Base-by-base conservation (phyloP, 2,113 vertebrate genomes). In the Halichoeres trimaculatus region DNA sequence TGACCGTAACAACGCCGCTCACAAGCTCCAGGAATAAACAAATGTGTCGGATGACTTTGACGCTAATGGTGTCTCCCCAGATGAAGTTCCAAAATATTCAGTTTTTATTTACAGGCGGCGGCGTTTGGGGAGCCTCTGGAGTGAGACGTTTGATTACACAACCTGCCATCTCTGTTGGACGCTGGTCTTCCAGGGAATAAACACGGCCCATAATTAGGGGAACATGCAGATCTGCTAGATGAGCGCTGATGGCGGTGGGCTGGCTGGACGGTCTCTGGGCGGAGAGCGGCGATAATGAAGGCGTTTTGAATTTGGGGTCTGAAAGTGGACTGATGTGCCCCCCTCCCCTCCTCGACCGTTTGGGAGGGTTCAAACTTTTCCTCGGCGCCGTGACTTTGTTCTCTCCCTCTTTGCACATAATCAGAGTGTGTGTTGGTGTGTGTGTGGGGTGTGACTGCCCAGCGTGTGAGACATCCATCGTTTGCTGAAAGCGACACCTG, bases 71-170 rank as follows among this genome's bases (percentile, higher is more conserved):
- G 79, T 74, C 79, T 84, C 85, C 80, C 83, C 63, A 63, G 87
- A 88, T 76, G 81, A 79, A 80, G 64, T 78, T 77, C 63, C 66
- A 61, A 88, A 88, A 80, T 84, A 83, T 84, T 84, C 53, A 36
- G 59, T 74, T 84, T 82, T 81, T 71, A 76, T 79, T 89, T 88
- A 67, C 80, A 81, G 78, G 38, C 85, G 58, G 78, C 76, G 71
- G 79, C 76, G 83, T 86, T 88, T 80, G 60, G 70, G 85, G 53
- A 75, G 55, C 81, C 86, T 76, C 80, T 23, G 71, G 87, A 88
- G 82, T 20, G 22, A 67, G 72, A 90, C 83, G 84, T 91, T 89
- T 90, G 90, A 91, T 90, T 88, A 87, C 84, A 81, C 86, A 78
- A 88, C 85, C 86, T 80, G 85, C 86, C 84, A 45, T 88, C 89